Base-by-base conservation (phyloP, 2,797 vertebrate species). In the Lycodopsis pacificus region DNA sequence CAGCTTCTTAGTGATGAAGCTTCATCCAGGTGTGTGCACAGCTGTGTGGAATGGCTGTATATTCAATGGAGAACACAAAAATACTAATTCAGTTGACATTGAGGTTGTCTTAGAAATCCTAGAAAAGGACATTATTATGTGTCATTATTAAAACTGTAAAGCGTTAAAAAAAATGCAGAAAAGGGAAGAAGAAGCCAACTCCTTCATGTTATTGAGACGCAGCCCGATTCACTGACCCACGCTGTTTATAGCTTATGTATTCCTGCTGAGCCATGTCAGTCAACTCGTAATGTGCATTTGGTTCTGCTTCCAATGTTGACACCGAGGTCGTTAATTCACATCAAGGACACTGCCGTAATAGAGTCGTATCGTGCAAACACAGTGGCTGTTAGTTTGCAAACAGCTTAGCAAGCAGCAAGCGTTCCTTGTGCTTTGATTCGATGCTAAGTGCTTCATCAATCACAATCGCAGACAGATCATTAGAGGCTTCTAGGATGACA, bases 371-470 rank as follows among this genome's bases (percentile, higher is more conserved):
- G 49, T 15, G 17, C 64, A 76, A 85, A 89, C 86, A 86, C 85
- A 85, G 84, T 66, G 82, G 79, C 88, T 82, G 87, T 75, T 84
- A 73, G 89, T 90, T 88, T 85, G 84, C 88, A 90, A 93, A 91
- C 86, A 88, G 91, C 86, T 91, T 90, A 89, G 91, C 86, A 91
- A 87, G 91, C 87, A 78, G 76, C 58, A 20, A 79, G 81, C 74
- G 61, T 89, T 86, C 76, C 81, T 79, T 6, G 65, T 34, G 85
- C 90, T 91, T 90, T 92, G 89, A 92, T 91, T 92, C 66, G 9
- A 83, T 65, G 84, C 89, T 93, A 91, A 94, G 91, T 93, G 90
- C 90, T 93, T 91, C 92, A 94, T 94, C 93, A 93, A 93, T 94
- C 91, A 93, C 91, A 82, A 85, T 92, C 84, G 61, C 83, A 86